A percentile compares a stretch with the other conserved stretches of the same genome.
These are phyloP conservation scores for Myiothlypis chrysogaster DNA, from an alignment of 2,797 vertebrate genomes.

Conservation along the genomic window DNA sequence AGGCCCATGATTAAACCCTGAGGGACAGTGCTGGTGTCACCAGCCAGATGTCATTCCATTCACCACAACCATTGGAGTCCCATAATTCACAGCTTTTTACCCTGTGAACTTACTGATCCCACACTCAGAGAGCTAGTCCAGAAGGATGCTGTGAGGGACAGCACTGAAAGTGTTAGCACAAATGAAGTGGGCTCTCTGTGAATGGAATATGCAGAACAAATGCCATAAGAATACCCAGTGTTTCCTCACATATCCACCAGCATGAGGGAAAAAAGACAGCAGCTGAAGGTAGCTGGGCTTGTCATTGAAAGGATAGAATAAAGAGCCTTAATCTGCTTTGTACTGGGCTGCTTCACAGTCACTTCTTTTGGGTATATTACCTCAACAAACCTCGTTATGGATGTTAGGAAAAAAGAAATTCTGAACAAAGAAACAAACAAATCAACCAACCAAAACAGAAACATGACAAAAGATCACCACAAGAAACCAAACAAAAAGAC, in stretches of 20 bases:
- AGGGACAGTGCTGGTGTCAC: not conserved
- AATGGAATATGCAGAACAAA: not conserved
- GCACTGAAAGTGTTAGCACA: not conserved
- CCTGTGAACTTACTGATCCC: too few relatives aligned
- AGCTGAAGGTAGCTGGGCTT: not conserved
- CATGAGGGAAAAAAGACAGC: not conserved
- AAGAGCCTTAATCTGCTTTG: not conserved
- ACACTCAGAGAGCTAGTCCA: not conserved
- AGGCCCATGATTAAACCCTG: not conserved
- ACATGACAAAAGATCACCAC: not conserved
- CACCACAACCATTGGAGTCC: not conserved
- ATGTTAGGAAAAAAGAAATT: not conserved
- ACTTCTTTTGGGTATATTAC: not conserved
- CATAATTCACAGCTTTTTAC: not conserved
- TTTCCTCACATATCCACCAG: not conserved
- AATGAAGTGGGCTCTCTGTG: not conserved
- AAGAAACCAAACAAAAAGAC: not conserved
- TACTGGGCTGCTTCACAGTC: not conserved
- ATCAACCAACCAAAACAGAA: accelerated
- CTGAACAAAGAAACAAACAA: not conserved
- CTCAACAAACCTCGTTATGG: not conserved
- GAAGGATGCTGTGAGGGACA: not conserved
- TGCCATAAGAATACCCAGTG: not conserved
- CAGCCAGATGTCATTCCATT: not conserved
- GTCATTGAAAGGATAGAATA: not conserved